Evolutionary conservation across 2,797 vertebrate species (phyloP), one percentile per base, ranked within the genome.

Genomic region (Cichlasoma orientale): DNA sequence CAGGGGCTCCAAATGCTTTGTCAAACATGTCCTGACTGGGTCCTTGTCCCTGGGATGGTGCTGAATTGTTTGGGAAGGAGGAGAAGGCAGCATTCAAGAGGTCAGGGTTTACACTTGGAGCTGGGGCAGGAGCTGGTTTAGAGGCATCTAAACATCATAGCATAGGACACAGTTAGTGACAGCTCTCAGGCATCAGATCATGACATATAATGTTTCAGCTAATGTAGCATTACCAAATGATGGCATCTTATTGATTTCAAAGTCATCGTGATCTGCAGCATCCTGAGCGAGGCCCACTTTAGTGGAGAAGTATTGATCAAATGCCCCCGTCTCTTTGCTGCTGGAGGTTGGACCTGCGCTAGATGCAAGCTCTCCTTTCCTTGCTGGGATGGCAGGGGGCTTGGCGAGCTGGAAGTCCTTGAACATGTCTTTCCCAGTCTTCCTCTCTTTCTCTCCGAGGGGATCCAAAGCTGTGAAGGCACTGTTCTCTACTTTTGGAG

Each of bases 361-460:
- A 58, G 94, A 85, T 3, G 2, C 61, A 5, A 90, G 94, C 93
- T 96, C 95, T 86, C 92, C 95, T 85, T 93, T 95, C 83, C 95
- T 96, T 0, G 97, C 96, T 14, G 97, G 97, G 56, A 98, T 95
- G 23, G 96, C 96, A 1, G 97, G 98, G 6, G 96, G 97, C 72
- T 98, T 98, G 79, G 95, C 95, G 27, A 99, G 82, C 76, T 98
- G 97, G 90, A 99, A 98, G 89, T 98, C 96, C 92, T 97, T 99
- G 88, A 99, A 99, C 98, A 99, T 98, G 82, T 98, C 97, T 89
- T 97, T 98, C 59, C 98, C 94, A 18, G 3, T 95, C 82, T 97
- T 99, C 91, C 96, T 95, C 86, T 98, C 98, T 89, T 92, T 97
- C 57, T 97, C 97, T 5, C 97, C 98, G 5, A 99, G 96, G 1